Base-by-base conservation (phyloP, 1,140 invertebrate species). In the Conopomorpha cramerella region DNA sequence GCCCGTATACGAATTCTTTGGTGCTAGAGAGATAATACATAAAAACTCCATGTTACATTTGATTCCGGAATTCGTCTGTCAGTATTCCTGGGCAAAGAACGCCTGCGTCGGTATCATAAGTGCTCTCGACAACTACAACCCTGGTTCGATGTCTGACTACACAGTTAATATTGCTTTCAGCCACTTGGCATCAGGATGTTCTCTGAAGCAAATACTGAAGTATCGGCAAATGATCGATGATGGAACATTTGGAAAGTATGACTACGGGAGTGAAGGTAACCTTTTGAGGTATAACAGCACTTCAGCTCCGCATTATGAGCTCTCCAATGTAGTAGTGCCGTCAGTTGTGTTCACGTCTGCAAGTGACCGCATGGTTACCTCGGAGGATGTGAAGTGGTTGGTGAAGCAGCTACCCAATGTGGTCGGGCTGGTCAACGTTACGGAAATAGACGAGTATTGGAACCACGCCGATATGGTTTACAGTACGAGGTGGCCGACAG, bases 261-360 rank as follows among this genome's bases (percentile, higher is more conserved):
- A 19, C 18, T 33, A 38, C n/a, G 37, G 37, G 6, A 8, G 11
- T 12, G n/a, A 38, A 16, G 30, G 17, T n/a, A 38, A 38, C 14
- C 7, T 38, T 0, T 1, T 16, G n/a, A 13, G 15, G 1, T 38
- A 38, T 25, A 30, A 30, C 6, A 32, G 15, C 7, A 8, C 30
- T 6, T 11, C 14, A 15, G 30, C 37, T 18, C 30, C 30, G 12
- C 13, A 27, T 18, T 32, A 32, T 11, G 26, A 31, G 4, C 23
- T 38, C 2, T 16, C 29, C 16, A 8, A 8, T 0, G 30, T 30
- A 12, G n/a, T 18, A 23, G 1, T 33, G 13, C 37, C 37, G 11
- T 10, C 32, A 11, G 3, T 33, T 6, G 3, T 38, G 8, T 17
- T 33, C 8, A 8, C 19, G 15, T 29, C 16, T 11, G 15, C 12